A percentile compares a stretch with the other conserved stretches of the same genome.
Evolutionary conservation across 2,113 vertebrate species (phyloP).

Genomic region (Fregata magnificens): DNA sequence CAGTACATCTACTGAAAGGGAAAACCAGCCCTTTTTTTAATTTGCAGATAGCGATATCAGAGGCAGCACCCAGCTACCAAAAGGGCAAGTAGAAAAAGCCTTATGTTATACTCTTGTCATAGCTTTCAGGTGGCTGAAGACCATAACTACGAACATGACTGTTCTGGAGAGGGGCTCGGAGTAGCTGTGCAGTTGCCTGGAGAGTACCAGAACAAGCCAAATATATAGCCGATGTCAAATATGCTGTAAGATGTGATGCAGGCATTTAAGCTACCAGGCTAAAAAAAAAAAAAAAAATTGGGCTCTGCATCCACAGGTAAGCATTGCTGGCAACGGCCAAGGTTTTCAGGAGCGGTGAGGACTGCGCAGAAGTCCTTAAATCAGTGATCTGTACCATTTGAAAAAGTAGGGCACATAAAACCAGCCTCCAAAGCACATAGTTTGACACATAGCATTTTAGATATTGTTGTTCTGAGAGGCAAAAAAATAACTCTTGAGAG

Average conservation of each 20-base stretch:
- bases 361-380: not conserved
- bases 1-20: not conserved
- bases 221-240: not conserved
- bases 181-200: not conserved
- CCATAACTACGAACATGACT: not conserved
- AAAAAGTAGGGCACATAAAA: not conserved
- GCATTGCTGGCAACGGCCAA: fast-evolving
- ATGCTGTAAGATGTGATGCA: not conserved
- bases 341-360: not conserved
- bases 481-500: not conserved
- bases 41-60: not conserved
- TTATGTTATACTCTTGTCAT: not conserved
- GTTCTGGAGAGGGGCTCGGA: not conserved
- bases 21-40: not conserved
- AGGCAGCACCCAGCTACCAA: not conserved
- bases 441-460: not conserved
- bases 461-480: not conserved
- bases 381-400: not conserved
- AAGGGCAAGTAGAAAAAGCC: not conserved
- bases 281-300: not conserved
- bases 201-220: not conserved
- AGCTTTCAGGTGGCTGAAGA: not conserved
- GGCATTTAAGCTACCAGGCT: not conserved
- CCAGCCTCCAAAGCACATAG: not conserved
- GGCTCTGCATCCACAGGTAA: not conserved